phyloP scores from a whole-genome alignment of 2,797 vertebrate genomes.

The Pachyuromys duprasi region DNA sequence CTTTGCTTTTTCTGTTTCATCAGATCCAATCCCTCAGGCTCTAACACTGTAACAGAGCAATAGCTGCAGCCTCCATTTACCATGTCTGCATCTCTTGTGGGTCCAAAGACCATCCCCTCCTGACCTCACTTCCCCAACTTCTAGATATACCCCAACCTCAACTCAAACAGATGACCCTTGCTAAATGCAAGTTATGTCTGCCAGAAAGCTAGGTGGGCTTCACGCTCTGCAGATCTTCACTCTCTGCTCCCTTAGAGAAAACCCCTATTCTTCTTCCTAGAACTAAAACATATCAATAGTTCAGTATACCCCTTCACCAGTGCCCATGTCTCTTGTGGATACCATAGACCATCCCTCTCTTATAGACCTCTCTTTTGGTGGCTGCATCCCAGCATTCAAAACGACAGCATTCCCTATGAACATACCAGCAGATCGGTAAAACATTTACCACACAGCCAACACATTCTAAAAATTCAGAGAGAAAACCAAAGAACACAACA shows the following conservation, averaged over 20 bases:
- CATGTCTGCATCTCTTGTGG: background rate
- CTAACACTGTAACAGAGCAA: background rate
- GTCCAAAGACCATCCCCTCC: background rate
- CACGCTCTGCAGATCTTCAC: too few relatives aligned
- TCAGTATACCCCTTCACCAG: background rate
- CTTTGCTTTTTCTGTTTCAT: background rate
- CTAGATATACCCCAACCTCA: too few relatives aligned
- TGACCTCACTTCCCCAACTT: background rate
- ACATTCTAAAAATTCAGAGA: background rate
- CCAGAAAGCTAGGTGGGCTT: background rate
- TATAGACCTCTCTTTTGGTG: fast-evolving
- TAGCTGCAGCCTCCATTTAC: background rate
- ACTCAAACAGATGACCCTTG: background rate
- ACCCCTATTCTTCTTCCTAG: background rate
- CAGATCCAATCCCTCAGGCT: background rate
- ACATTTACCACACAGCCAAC: background rate
- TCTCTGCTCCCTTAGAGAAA: background rate
- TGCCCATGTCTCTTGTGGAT: too few relatives aligned
- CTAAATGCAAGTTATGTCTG: fast-evolving
- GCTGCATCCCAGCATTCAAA: too few relatives aligned
- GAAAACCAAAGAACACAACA: background rate
- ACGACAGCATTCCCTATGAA: background rate
- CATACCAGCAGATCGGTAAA: background rate
- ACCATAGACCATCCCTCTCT: background rate
- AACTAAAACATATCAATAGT: background rate